Evolutionary conservation across 2,797 vertebrate species (phyloP), one percentile per base, ranked within the genome.

Genomic region (Coendou prehensilis): DNA sequence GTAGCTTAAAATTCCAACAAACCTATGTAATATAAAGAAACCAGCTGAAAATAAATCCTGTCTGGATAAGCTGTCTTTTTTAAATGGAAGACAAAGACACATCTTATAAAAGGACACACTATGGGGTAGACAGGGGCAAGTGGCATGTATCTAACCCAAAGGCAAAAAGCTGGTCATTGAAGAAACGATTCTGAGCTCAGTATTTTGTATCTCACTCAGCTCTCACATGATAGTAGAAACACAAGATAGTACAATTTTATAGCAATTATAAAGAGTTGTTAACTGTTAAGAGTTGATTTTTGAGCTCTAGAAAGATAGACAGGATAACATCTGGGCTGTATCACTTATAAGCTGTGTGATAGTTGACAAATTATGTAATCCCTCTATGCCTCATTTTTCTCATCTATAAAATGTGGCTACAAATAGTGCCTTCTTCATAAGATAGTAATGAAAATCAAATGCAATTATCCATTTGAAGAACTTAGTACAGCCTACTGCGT

Each of bases 1-100:
- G 5, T 30, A 57, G 37, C 50, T 95, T 73, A 92, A 91, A 89
- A 78, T 56, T 93, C 56, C 54, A 47, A 69, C 13, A 73, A 91
- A 94, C 18, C 14, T 78, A 30, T 30, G 28, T 33, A 88, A 93
- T 37, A 64, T 14, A 76, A 20, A 87, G 13, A 88, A 93, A 93
- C 47, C 30, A 67, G 15, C 28, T 73, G 73, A 67, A 30, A 28
- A 81, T 76, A 9, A 81, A 92, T 47, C 7, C 23, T 54, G 28
- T 75, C 61, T 93, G 52, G 30, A 91, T 6, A 71, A 76, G 84
- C 9, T 84, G 33, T 0, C 26, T 37, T 85, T 95, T 83, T 67
- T 6, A 69, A 85, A 87, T 83, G 56, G 41, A 94, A 67, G n/a
- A 67, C n/a, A 59, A 47, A 54, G 23, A 10, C 9, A 63, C 5